A percentile compares a stretch with the other conserved stretches of the same genome.
Conservation (phyloP, 1,140 invertebrate genomes). For the Lineus longissimus region DNA sequence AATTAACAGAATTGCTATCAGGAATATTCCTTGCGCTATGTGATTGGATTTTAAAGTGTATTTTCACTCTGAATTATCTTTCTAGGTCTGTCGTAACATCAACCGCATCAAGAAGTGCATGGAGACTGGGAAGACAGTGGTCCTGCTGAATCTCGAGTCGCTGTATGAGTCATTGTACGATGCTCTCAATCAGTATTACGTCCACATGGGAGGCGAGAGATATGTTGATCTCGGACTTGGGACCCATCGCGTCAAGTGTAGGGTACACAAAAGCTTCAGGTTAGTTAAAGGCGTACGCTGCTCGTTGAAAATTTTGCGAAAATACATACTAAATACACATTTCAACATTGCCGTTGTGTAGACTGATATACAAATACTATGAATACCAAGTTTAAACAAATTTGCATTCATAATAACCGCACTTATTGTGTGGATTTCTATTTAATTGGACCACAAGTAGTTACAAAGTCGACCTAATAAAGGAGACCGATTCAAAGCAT, state of each 20-base stretch:
- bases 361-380: too few species aligned
- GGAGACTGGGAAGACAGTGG: constrained; percentile 27
- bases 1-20: too few species aligned
- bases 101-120: constrained; percentile 32
- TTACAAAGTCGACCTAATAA: too few species aligned
- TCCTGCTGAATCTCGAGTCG: constrained; percentile 33
- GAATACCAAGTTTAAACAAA: too few species aligned
- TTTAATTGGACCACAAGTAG: too few species aligned
- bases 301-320: too few species aligned
- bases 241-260: constrained; percentile 48
- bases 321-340: too few species aligned
- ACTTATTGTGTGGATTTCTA: constrained; percentile 20
- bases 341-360: too few species aligned
- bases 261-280: constrained; percentile 46
- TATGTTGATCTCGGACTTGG: constrained; percentile 50
- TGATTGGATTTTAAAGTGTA: too few species aligned
- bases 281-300: too few species aligned
- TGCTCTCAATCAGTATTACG: constrained; percentile 50
- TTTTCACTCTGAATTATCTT: not conserved
- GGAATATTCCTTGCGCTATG: too few species aligned
- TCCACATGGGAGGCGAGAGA: constrained; percentile 38
- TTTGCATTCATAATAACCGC: constrained; percentile 30
- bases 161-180: constrained; percentile 51
- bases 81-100: constrained; percentile 31
- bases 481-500: too few species aligned